Evolutionary conservation across 2,888 invertebrate genomes (phyloP), one percentile per base, ranked within the genome.

Genomic region (Fragum fragum): DNA sequence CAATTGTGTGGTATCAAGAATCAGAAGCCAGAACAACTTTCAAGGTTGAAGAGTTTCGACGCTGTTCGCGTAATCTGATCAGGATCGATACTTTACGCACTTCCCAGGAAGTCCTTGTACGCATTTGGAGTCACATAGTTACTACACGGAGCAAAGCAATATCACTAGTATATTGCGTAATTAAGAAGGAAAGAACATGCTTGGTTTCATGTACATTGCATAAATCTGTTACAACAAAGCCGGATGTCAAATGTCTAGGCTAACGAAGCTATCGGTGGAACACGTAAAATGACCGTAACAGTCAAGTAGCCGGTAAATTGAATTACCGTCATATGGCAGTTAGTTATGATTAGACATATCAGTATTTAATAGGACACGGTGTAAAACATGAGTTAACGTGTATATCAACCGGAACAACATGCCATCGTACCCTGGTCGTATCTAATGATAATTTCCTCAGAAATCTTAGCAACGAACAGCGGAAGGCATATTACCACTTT

Each of bases 321-420:
- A 42, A 66, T 66, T 26, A 66, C 42, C 21, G 66, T 66, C 66
- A 66, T 11, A 36, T 36, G 32, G 32, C 32, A 36, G 9, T 36
- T 9, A 36, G 32, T 42, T 23, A 66, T 66, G 36, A 66, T 66
- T 66, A 23, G 66, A 42, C 66, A 26, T 66, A 66, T 66, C 66
- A 42, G 42, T 42, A 26, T 42, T 39, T 42, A 36, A 66, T 66
- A 42, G 42, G 18, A 36, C 21, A n/a, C 66, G 66, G n/a, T 66
- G 36, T 66, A 66, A 66, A 66, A 66, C 66, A 66, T 66, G 66
- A 42, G 23, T 66, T 66, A 36, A 9, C 66, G 66, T 66, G 66
- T 66, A 66, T 23, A 39, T 42, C 7, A 42, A 36, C 66, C 66
- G 66, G 32, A 63, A 63, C 32, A 36, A 66, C 66, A 66, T 66